Base-by-base conservation (phyloP, 2,113 vertebrate species). In the Aphyosemion australe region DNA sequence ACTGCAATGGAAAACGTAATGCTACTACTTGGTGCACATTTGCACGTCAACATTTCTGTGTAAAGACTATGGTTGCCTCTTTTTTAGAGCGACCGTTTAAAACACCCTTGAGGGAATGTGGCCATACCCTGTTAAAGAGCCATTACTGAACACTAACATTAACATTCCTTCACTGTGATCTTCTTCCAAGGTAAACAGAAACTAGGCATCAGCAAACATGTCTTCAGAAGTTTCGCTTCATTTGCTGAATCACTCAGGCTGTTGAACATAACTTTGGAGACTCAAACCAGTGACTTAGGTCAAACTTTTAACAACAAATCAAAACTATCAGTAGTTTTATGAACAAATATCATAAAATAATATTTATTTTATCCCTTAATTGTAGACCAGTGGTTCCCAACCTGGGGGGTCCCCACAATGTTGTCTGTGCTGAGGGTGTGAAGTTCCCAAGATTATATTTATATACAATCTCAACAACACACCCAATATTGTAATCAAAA, bases 1-100 rank as follows among this genome's bases (percentile, higher is more conserved):
- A 73, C 19, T 20, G 55, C 48, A 65, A 45, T 16, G 53, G 54
- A 75, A 62, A 13, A 45, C 72, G 78, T 75, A 63, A 60, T 31
- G 31, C 19, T 56, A 21, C 43, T 31, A 16, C 59, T 54, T 45
- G 32, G 13, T 14, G 13, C 26, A 65, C 20, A 16, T 20, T 52
- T 20, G 47, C 48, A 48, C 1, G 19, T 64, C 20, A 53, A 56
- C 3, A 51, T 6, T 1, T 8, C 1, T 8, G 20, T 52, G 12
- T 47, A 11, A 41, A 54, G 15, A 37, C 31, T 10, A 2, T 8
- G 1, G 16, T 54, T 54, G 10, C 11, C 52, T n/a, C 47, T 54
- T 53, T 56, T 37, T 26, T 26, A 26, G 34, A 12, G 1, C 5
- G 14, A 42, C 37, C 18, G 56, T 74, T 73, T 20, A 71, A 60